A percentile compares a stretch with the other conserved stretches of the same genome.
Evolutionary conservation across 2,113 vertebrate genomes (phyloP).

Genomic region (Genyomyrus donnyi): DNA sequence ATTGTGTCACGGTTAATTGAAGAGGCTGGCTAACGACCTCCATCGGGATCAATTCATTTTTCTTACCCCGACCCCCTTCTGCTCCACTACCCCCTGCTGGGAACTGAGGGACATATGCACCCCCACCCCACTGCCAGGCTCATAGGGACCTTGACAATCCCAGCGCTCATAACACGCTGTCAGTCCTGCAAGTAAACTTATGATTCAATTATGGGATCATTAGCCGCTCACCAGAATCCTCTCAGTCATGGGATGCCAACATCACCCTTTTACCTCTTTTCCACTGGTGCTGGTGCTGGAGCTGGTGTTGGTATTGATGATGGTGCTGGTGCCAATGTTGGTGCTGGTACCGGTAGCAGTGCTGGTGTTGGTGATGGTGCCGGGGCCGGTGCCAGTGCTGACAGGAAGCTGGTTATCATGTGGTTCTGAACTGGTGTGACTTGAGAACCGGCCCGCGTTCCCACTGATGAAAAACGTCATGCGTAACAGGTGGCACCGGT

Average conservation of each 20-base stretch:
- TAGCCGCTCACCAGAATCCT: neutral
- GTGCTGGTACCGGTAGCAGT: no score
- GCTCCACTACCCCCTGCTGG: neutral
- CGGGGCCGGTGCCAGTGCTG: neutral
- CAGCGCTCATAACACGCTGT: no score
- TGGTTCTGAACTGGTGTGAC: neutral
- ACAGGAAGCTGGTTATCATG: neutral
- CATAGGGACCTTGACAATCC: neutral
- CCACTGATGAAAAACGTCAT: neutral
- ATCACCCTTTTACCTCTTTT: neutral
- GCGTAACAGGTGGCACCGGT: neutral
- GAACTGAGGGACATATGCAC: neutral
- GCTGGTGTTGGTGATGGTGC: neutral
- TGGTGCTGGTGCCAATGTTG: no score
- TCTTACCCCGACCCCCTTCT: neutral
- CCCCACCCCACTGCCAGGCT: neutral
- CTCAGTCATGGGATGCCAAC: neutral
- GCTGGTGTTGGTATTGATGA: no score
- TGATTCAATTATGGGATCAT: neutral
- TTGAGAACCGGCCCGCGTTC: neutral
- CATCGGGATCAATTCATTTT: conserved; percentile 40
- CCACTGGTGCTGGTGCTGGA: neutral
- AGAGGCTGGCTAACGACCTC: conserved; percentile 44
- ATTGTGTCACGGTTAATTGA: conserved; percentile 39
- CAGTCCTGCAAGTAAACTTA: neutral